These are phyloP conservation scores for Hylomyscus alleni DNA, from an alignment of 2,797 vertebrate genomes.

Conservation along the genomic window DNA sequence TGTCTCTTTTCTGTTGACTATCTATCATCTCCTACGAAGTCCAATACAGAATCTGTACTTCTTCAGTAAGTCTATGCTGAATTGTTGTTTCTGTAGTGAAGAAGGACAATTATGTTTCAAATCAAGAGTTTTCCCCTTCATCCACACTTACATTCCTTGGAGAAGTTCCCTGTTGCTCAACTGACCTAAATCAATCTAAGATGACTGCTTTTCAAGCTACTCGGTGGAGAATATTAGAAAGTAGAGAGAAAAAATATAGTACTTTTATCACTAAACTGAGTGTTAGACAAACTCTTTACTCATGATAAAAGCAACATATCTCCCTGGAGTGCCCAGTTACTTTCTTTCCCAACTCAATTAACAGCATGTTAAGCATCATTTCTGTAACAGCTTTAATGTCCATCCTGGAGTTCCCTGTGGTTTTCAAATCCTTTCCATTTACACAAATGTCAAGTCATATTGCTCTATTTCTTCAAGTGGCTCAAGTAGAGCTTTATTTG, in stretches of 20 bases:
- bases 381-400: slow-evolving; percentile 73
- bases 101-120: slow-evolving; percentile 24
- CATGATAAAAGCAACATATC: slow-evolving; percentile 21
- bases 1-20: slow-evolving; percentile 21
- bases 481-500: slow-evolving; percentile 35
- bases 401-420: neutral
- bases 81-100: neutral
- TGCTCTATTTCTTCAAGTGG: slow-evolving; percentile 48
- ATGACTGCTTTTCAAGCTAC: slow-evolving; percentile 27
- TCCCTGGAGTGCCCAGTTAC: slow-evolving; percentile 16
- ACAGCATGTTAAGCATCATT: slow-evolving; percentile 40
- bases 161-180: neutral
- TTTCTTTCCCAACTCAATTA: slow-evolving; percentile 60
- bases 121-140: neutral
- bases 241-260: slow-evolving; percentile 24
- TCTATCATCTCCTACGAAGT: neutral
- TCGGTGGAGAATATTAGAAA: slow-evolving; percentile 47
- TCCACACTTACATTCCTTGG: neutral
- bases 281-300: slow-evolving; percentile 41
- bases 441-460: slow-evolving; percentile 30
- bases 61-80: neutral
- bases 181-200: neutral
- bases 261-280: slow-evolving; percentile 24
- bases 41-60: neutral
- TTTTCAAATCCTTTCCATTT: slow-evolving; percentile 56